These are phyloP conservation scores for Spinus pinus DNA, from an alignment of 2,797 vertebrate genomes.

Conservation along the genomic window DNA sequence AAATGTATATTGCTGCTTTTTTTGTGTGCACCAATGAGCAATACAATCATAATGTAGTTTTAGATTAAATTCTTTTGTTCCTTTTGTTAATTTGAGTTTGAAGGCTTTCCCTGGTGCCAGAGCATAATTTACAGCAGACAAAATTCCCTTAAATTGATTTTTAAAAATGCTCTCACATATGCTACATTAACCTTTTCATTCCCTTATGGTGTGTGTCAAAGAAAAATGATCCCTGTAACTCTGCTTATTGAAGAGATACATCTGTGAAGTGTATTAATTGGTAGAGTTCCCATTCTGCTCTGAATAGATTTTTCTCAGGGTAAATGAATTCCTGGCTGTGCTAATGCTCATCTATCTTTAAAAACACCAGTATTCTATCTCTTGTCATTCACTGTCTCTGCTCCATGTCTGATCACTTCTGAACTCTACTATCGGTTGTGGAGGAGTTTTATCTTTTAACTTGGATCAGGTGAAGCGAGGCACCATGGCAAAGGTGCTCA, in stretches of 20 bases:
- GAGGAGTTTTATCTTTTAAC: neutral
- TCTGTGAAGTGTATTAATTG: constrained; percentile 10
- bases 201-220: neutral
- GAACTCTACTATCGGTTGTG: neutral
- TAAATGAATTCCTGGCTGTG: neutral
- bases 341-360: neutral
- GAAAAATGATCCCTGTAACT: constrained; percentile 21
- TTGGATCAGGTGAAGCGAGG: neutral
- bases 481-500: neutral
- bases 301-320: neutral
- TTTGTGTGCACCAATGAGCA: neutral
- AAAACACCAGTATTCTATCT: neutral
- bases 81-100: constrained; percentile 48
- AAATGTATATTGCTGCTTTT: constrained; percentile 4
- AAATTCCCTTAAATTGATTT: constrained; percentile 58
- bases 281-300: neutral
- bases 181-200: constrained; percentile 29
- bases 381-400: neutral
- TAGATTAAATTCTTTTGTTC: constrained; percentile 54
- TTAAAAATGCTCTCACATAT: constrained; percentile 9
- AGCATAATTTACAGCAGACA: constrained; percentile 33
- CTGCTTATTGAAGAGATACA: neutral
- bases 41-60: neutral
- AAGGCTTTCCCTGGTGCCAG: constrained; percentile 28
- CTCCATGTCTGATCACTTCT: neutral